These are phyloP conservation scores for Saguinus imperator DNA, from an alignment of 2,113 vertebrate species.

Conservation along the genomic window DNA sequence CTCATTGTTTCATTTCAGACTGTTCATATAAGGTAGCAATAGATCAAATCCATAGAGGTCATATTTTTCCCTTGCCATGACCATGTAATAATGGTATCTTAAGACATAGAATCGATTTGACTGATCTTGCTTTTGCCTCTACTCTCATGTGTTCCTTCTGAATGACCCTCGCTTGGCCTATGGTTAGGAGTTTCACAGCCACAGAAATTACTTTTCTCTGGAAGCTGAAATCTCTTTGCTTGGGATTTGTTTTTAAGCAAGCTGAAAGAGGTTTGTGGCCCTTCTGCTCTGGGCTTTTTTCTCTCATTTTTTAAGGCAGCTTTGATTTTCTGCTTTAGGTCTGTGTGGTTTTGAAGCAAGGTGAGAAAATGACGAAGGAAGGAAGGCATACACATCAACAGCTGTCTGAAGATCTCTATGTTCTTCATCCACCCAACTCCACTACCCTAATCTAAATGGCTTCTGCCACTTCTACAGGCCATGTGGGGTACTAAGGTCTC, in stretches of 20 bases:
- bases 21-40: neutral
- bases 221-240: neutral
- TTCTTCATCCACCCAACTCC: neutral
- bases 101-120: neutral
- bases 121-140: neutral
- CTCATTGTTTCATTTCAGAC: slow-evolving; percentile 36
- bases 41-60: neutral
- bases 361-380: neutral
- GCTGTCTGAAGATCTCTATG: neutral
- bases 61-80: neutral
- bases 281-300: neutral
- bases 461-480: neutral
- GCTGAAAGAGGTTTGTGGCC: neutral
- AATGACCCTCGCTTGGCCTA: neutral
- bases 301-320: neutral
- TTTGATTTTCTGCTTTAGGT: slow-evolving; percentile 3
- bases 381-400: neutral
- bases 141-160: neutral
- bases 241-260: neutral
- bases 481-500: neutral
- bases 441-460: neutral
- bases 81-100: neutral
- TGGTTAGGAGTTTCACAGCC: neutral
- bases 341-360: slow-evolving; percentile 13
- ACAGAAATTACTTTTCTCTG: slow-evolving; percentile 22